Conservation (phyloP, 1,140 invertebrate genomes). For the Drosophila rhopaloa region DNA sequence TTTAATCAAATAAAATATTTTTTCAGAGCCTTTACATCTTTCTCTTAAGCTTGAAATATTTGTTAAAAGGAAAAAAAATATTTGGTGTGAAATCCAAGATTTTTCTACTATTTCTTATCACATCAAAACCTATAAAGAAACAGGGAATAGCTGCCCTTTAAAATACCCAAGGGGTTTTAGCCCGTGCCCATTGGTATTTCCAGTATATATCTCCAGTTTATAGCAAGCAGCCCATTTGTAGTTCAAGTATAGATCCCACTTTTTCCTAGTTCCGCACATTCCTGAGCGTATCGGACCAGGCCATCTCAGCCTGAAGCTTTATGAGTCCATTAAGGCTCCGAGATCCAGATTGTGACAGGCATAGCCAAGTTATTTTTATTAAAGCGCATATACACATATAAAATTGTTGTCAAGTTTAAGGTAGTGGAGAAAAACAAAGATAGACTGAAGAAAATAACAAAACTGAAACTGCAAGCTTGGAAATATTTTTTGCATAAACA, state of each 20-base stretch:
- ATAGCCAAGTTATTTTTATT: slow-evolving; percentile 58
- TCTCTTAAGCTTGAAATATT: too few species aligned
- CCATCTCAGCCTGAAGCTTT: slow-evolving; percentile 35
- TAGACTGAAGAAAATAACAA: slow-evolving; percentile 32
- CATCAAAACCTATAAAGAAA: not conserved
- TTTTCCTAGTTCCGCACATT: slow-evolving; percentile 22
- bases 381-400: slow-evolving; percentile 51
- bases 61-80: too few species aligned
- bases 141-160: not conserved
- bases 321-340: slow-evolving; percentile 44
- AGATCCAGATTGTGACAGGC: slow-evolving; percentile 50
- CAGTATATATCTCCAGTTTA: not conserved
- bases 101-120: too few species aligned
- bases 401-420: slow-evolving; percentile 56
- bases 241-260: not conserved
- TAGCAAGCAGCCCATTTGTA: not conserved
- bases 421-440: slow-evolving; percentile 26
- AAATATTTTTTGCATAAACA: slow-evolving; percentile 76
- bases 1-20: too few species aligned
- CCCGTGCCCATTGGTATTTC: not conserved
- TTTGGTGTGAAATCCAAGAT: too few species aligned
- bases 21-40: too few species aligned
- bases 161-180: not conserved
- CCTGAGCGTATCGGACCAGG: slow-evolving; percentile 10
- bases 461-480: slow-evolving; percentile 55